Evolutionary conservation across 2,888 invertebrate genomes (phyloP), one percentile per base, ranked within the genome.

Genomic region (Steinernema scapterisci): DNA sequence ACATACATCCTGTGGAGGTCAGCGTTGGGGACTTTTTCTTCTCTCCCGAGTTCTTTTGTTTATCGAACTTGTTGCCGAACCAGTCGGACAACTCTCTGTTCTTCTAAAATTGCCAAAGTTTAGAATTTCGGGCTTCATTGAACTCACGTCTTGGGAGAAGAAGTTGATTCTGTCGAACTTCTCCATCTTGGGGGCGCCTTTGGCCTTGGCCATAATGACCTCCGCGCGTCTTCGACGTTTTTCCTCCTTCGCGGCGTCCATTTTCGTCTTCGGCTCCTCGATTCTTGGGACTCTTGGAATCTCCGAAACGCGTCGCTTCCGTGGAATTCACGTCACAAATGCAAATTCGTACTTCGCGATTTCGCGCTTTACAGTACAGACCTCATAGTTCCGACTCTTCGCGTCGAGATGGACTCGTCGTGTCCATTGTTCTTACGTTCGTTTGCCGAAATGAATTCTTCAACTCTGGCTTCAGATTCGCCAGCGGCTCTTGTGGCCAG

Each of bases 301-400:
- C 38, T 38, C 38, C 38, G 38, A 38, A 38, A 38, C 38, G 38
- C 38, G 38, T 38, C 9, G 38, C 38, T 38, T 38, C 38, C 38
- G 9, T 38, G 5, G 38, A 38, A 38, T 38, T 38, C 38, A 38
- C 38, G 38, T 38, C 5, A 9, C 38, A 3, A 38, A 38, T 31
- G 27, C 63, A 27, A 63, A 25, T 63, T 63, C n/a, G 63, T 63
- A 63, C 38, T 27, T 25, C 31, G 16, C 38, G 6, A 11, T 16
- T 63, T 63, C 31, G 31, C 63, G 63, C 63, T 63, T 31, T 31
- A 63, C 63, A 7, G 63, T 63, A 63, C 52, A 3, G 7, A 19
- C 38, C 2, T 13, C 11, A 31, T 1, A 27, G 5, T 3, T 63
- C 63, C 27, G 31, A 25, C 27, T 7, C 1, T 27, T 63, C 63